Conservation (phyloP, 2,888 invertebrate species). For the Patella depressa region DNA sequence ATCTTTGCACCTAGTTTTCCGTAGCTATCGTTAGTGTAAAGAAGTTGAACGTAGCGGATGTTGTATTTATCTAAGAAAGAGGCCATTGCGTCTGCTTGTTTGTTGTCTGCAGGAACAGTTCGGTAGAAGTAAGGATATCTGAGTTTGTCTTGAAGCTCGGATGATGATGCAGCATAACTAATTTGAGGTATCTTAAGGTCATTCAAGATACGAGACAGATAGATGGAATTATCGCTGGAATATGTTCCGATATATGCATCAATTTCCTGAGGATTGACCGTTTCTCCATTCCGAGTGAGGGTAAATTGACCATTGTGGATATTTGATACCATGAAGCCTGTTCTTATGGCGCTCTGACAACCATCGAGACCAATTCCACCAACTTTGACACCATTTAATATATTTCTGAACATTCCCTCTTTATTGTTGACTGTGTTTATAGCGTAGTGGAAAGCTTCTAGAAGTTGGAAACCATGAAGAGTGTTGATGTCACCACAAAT, state of each 20-base stretch:
- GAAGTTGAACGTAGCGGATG: constrained; percentile 70
- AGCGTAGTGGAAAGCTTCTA: constrained; percentile 67
- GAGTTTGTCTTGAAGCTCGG: constrained; percentile 47
- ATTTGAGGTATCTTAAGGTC: constrained; percentile 60
- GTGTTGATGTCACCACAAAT: constrained; percentile 62
- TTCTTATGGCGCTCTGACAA: constrained; percentile 58
- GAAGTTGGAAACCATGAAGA: constrained; percentile 62
- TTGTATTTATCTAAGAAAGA: constrained; percentile 66
- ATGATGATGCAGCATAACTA: constrained; percentile 56
- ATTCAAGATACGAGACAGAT: constrained; percentile 58
- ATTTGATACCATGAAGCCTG: constrained; percentile 64
- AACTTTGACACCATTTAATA: constrained; percentile 54
- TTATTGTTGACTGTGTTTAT: constrained; percentile 61
- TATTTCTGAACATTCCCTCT: constrained; percentile 56
- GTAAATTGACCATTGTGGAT: constrained; percentile 55
- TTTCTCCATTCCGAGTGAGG: constrained; percentile 45
- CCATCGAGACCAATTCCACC: constrained; percentile 65
- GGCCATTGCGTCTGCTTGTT: constrained; percentile 63
- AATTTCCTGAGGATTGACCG: constrained; percentile 53
- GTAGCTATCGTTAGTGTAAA: constrained; percentile 55
- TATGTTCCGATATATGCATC: constrained; percentile 61
- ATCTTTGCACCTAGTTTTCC: constrained; percentile 49
- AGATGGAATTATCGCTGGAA: constrained; percentile 54
- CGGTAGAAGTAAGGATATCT: constrained; percentile 61
- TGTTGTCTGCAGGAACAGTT: constrained; percentile 62